These are phyloP conservation scores for Dinoponera quadriceps DNA, from an alignment of 1,140 invertebrate species.

Conservation along the genomic window DNA sequence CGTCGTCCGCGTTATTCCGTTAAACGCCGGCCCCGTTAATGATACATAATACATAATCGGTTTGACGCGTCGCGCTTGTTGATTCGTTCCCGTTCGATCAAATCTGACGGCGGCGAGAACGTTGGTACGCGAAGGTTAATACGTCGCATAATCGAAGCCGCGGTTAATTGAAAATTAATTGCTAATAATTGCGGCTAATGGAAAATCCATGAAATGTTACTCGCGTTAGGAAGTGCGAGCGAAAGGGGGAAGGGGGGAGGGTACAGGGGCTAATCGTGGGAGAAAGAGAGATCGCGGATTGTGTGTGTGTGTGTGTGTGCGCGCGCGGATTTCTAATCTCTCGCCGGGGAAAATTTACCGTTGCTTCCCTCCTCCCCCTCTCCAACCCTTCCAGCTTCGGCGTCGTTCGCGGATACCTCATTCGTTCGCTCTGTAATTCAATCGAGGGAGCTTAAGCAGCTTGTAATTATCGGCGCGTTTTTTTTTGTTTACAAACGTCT, in stretches of 20 bases:
- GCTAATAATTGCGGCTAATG: conserved; percentile 32
- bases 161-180: conserved; percentile 49
- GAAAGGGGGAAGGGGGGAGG: no score
- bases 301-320: no score
- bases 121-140: background rate
- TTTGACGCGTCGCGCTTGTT: background rate
- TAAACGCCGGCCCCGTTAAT: background rate
- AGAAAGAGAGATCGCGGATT: background rate
- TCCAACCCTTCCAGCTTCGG: no score
- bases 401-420: background rate
- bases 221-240: no score
- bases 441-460: conserved; percentile 3
- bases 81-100: conserved; percentile 29
- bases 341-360: background rate
- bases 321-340: conserved; percentile 48
- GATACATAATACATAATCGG: background rate
- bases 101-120: background rate
- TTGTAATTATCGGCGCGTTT: conserved; percentile 12
- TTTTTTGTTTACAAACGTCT: conserved; percentile 31
- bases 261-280: no score
- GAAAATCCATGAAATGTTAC: conserved; percentile 28
- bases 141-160: conserved; percentile 24
- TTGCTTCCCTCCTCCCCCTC: background rate
- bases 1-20: no score
- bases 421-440: conserved; percentile 21